Base-by-base conservation (phyloP, 2,113 vertebrate genomes). In the Climacteris rufus region DNA sequence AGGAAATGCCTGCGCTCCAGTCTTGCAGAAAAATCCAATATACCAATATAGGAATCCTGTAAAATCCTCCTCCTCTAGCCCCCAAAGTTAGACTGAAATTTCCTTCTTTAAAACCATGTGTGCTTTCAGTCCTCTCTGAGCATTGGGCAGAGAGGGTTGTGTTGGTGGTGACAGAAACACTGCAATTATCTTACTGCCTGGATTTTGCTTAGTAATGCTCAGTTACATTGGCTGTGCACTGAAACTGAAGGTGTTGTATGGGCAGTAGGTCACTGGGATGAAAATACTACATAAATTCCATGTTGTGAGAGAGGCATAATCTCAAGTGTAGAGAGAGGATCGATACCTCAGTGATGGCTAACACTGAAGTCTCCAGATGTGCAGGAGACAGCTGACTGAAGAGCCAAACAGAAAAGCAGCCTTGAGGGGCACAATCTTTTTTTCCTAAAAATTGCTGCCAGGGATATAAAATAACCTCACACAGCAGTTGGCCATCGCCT, bases 391-490 rank as follows among this genome's bases (percentile, higher is more conserved):
- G 6, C 31, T 69, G 37, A 28, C 45, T 53, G 31, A 60, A 69
- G 20, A 84, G 35, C 8, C 47, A 89, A n/a, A 42, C 7, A 45
- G 49, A 45, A 76, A 64, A 56, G 15, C 33, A 66, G 27, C 50
- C 45, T 69, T 60, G 56, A 75, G 10, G 1, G n/a, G 6, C 22
- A 25, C 22, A 47, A 10, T 13, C 5, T 65, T 68, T 85, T 60
- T 56, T 23, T 7, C 10, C 24, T 3, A 13, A 74, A 78, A 75
- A 8, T 52, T 86, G n/a, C 37, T 81, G 31, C 24, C 47, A 50
- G 0, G 0, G 8, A 1, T 19, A 6, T 25, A 25, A 52, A 18
- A 78, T 20, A 31, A 56, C 8, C 45, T 68, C 28, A 40, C 28
- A 23, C 3, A 23, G 37, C 12, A 52, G 6, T 1, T 78, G 42